phyloP scores from a whole-genome alignment of 2,888 invertebrate genomes.

The Cylloceria caligata region DNA sequence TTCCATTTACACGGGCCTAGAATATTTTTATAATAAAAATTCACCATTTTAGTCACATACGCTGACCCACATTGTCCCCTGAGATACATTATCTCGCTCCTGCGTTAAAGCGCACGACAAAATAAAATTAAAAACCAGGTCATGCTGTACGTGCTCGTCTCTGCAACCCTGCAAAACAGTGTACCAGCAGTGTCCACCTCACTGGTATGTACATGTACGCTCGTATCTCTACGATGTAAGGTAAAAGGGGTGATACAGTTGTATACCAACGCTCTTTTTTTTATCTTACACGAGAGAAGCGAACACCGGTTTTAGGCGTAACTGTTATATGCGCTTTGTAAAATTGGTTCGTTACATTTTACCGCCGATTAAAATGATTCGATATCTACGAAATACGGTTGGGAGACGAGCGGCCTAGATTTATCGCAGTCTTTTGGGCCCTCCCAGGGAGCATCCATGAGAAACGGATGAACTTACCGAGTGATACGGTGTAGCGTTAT shows the following conservation, averaged over 20 bases:
- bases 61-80: slow-evolving; percentile 19
- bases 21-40: background rate
- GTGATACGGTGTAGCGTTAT: slow-evolving; percentile 13
- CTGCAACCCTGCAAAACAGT: background rate
- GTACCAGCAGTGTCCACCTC: background rate
- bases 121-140: slow-evolving; percentile 65
- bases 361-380: slow-evolving; percentile 54
- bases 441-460: slow-evolving; percentile 40
- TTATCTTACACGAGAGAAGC: background rate
- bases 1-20: background rate
- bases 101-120: slow-evolving; percentile 25
- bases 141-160: slow-evolving; percentile 38
- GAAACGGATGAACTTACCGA: slow-evolving; percentile 25
- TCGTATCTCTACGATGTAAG: background rate
- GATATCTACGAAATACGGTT: slow-evolving; percentile 11
- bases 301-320: background rate
- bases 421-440: slow-evolving; percentile 12
- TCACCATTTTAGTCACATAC: background rate
- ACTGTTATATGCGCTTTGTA: slow-evolving; percentile 13
- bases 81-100: slow-evolving; percentile 23
- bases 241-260: no score
- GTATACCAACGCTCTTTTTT: background rate
- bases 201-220: background rate
- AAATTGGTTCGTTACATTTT: slow-evolving; percentile 34
- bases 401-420: slow-evolving; percentile 22